phyloP scores from a whole-genome alignment of 2,113 vertebrate species.

The Sprattus sprattus region DNA sequence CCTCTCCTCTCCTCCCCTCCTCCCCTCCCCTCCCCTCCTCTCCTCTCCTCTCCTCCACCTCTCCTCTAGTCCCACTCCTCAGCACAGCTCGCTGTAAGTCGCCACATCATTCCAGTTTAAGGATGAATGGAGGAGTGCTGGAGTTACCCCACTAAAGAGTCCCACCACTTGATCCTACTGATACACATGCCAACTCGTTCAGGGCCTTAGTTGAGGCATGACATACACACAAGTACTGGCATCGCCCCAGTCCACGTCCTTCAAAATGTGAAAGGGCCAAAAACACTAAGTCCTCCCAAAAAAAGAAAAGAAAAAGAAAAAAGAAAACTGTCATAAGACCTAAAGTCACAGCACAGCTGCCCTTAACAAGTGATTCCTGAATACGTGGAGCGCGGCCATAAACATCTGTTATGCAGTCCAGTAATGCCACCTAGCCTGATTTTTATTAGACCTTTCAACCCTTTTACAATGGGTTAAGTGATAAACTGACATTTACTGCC shows the following conservation, averaged over 20 bases:
- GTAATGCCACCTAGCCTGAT: conserved; percentile 55
- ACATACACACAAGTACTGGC: conserved; percentile 19
- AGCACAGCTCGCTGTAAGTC: not conserved
- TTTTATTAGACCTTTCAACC: conserved; percentile 62
- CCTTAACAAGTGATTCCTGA: conserved; percentile 49
- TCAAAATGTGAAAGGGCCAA: not conserved
- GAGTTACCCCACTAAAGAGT: not conserved
- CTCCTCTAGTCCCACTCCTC: not conserved
- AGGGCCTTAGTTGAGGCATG: conserved; percentile 35
- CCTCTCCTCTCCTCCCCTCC: too few species aligned
- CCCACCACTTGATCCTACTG: not conserved
- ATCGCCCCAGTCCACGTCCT: not conserved
- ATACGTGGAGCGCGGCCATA: conserved; percentile 48
- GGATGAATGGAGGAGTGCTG: not conserved
- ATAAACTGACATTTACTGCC: conserved; percentile 70
- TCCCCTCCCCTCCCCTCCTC: too few species aligned
- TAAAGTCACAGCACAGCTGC: conserved; percentile 52
- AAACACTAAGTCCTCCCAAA: not conserved
- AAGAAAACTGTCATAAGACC: not conserved
- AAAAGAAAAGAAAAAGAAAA: not conserved
- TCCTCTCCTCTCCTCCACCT: too few species aligned
- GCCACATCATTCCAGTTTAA: not conserved
- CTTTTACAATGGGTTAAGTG: conserved; percentile 72
- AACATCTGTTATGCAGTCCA: conserved; percentile 48
- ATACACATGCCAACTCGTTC: not conserved